Base-by-base conservation (phyloP, 2,888 invertebrate species). In the Oscheius sp. region DNA sequence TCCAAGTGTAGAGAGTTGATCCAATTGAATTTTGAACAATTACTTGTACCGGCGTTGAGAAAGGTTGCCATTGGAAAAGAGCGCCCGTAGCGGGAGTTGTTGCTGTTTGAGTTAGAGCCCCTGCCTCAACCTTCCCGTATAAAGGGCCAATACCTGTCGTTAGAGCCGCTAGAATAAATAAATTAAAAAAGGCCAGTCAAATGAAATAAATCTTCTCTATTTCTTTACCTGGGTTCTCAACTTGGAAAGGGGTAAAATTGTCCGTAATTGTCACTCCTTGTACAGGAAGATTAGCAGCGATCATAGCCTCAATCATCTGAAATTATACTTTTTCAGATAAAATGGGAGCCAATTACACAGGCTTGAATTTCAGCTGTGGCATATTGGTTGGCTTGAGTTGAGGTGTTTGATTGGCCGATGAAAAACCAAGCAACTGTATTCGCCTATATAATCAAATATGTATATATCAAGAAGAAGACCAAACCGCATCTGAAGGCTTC, bases 91-190 rank as follows among this genome's bases (percentile, higher is more conserved):
- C 20, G 17, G 33, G 23, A 48, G 75, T 73, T 3, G 71, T 67
- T n/a, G 76, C 76, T 15, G 75, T 75, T 2, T 71, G 61, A 3
- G 75, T 75, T 12, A 80, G 65, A 6, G 80, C 77, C 39, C 80
- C 80, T 8, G 75, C 78, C 53, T 78, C 80, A 2, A 77, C 77
- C 34, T 78, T 78, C 64, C 80, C 80, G 65, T 77, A 77, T 8
- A 78, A 29, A 34, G 69, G 69, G 42, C 75, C 75, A 10, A 68
- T 70, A 27, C 39, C 46, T 17, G 71, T 74, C 2, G 76, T 74
- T 1, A 42, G n/a, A 17, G 68, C 66, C 20, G 45, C 63, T 17
- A 76, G 76, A 58, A 75, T 76, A 42, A n/a, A n/a, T n/a, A n/a
- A n/a, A n/a, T n/a, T n/a, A n/a, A n/a, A n/a, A n/a, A n/a, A n/a